Percentiles rank a stretch among this genome's conserved stretches.
phyloP scores from a whole-genome alignment of 2,888 invertebrate species.

The Limenitis camilla region DNA sequence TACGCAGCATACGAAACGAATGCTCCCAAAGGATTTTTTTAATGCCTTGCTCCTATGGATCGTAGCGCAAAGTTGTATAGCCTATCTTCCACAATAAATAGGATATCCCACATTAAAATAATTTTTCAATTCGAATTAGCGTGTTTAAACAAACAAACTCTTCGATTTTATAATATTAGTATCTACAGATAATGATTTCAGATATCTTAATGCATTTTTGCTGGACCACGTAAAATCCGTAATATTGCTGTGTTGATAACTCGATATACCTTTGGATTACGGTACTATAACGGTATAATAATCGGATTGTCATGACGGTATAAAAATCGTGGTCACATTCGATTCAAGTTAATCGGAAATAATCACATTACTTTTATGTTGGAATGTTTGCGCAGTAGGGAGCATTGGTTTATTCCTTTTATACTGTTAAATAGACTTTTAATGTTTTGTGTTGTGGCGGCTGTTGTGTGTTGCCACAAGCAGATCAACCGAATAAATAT shows the following conservation, averaged over 20 bases:
- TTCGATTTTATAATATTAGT: no score
- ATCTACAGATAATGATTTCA: no score
- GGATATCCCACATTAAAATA: no score
- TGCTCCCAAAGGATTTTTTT: no score
- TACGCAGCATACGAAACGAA: no score
- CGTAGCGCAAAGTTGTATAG: no score
- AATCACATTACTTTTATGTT: slow-evolving; percentile 45
- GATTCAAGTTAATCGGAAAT: slow-evolving; percentile 57
- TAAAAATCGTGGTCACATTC: slow-evolving; percentile 49
- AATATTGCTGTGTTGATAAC: slow-evolving; percentile 3
- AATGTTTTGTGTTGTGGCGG: background rate
- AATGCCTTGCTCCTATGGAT: no score
- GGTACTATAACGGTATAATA: slow-evolving; percentile 63
- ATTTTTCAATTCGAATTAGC: no score
- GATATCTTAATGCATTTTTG: background rate
- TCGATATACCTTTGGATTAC: slow-evolving; percentile 43
- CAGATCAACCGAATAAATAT: background rate
- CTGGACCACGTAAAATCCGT: background rate
- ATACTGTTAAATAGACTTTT: background rate
- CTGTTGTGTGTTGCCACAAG: background rate
- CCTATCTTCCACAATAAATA: no score
- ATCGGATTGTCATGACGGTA: slow-evolving; percentile 57
- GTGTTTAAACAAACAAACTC: no score
- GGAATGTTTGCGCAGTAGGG: slow-evolving; percentile 44
- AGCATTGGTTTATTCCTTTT: slow-evolving; percentile 32